These are phyloP conservation scores for Phalanger gymnotis DNA, from an alignment of 2,797 vertebrate species.

Conservation along the genomic window DNA sequence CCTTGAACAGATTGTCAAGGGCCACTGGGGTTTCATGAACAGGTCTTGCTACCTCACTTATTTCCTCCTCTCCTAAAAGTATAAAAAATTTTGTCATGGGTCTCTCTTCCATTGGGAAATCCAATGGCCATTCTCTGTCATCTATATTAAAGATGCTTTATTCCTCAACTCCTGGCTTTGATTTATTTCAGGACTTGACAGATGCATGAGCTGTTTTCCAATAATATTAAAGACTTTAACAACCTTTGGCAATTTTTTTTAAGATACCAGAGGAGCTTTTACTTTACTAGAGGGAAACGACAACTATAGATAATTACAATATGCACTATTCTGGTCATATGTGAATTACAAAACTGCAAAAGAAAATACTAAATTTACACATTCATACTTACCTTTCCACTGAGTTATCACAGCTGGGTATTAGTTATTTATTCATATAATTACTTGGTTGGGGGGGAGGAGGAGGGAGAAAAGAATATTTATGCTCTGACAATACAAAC, in stretches of 20 bases:
- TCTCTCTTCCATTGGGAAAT: too few relatives aligned
- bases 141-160: too few relatives aligned
- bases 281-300: not conserved
- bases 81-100: too few relatives aligned
- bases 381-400: not conserved
- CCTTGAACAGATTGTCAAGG: too few relatives aligned
- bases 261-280: not conserved
- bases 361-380: not conserved
- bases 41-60: too few relatives aligned
- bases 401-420: not conserved
- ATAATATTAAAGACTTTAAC: not conserved
- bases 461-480: not conserved
- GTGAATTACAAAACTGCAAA: not conserved
- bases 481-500: not conserved
- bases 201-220: not conserved
- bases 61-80: too few relatives aligned
- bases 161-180: too few relatives aligned
- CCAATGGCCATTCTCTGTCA: too few relatives aligned
- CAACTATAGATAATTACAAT: not conserved
- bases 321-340: not conserved
- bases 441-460: not conserved
- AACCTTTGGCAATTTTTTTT: not conserved
- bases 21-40: too few relatives aligned
- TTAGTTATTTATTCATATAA: not conserved
- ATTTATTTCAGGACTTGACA: too few relatives aligned